These are phyloP conservation scores for Harpagoxenus sublaevis DNA, from an alignment of 2,888 invertebrate species.

Conservation along the genomic window DNA sequence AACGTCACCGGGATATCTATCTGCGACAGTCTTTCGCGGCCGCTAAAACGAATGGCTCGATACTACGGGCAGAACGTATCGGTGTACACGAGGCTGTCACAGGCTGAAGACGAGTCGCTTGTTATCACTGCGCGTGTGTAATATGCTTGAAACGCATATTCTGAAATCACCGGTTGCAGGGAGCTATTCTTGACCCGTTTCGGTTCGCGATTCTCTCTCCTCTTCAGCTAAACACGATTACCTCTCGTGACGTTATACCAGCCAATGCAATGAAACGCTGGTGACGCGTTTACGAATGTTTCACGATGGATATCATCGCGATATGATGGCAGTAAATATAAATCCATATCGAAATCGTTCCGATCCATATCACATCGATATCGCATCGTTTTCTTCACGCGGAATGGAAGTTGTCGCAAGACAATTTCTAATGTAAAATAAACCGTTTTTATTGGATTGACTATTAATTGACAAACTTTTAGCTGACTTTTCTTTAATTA, in stretches of 20 bases:
- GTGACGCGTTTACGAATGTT: conserved; percentile 25
- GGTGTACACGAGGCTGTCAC: conserved; percentile 66
- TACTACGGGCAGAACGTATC: conserved; percentile 58
- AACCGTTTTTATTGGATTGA: neutral
- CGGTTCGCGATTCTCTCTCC: conserved; percentile 56
- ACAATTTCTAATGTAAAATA: neutral
- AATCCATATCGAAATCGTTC: neutral
- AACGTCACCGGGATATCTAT: conserved; percentile 2
- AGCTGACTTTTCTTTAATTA: neutral
- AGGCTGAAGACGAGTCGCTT: conserved; percentile 64
- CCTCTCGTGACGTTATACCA: conserved; percentile 10
- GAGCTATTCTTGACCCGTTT: conserved; percentile 51
- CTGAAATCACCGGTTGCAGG: conserved; percentile 52
- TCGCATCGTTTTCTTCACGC: neutral
- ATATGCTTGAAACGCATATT: conserved; percentile 63
- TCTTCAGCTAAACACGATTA: conserved; percentile 29
- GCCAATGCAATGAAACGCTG: conserved; percentile 30
- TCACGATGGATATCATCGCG: conserved; percentile 24
- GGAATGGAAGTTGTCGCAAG: neutral
- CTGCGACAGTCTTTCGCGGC: conserved; percentile 39
- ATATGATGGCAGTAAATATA: neutral
- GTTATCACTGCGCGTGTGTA: conserved; percentile 53
- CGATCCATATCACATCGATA: neutral
- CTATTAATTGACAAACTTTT: conserved; percentile 3
- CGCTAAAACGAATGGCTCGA: conserved; percentile 57